Conservation (phyloP, 2,797 vertebrate genomes). For the Scolopax bukidnonensis region DNA sequence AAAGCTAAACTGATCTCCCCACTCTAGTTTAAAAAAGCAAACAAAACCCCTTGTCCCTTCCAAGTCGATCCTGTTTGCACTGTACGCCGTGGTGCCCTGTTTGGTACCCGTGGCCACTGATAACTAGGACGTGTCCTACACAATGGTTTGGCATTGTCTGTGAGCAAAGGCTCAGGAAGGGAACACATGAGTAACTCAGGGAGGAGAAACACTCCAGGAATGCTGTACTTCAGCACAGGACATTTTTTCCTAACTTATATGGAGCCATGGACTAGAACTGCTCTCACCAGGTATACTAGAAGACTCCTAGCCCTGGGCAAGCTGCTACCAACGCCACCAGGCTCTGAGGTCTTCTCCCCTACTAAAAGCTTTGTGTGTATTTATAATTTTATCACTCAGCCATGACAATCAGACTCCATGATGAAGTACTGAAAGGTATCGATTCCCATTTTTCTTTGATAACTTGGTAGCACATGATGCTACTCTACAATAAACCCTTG, state of each 20-base stretch:
- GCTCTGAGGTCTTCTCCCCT: too few species aligned
- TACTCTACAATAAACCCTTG: neutral
- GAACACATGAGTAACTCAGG: rapidly evolving
- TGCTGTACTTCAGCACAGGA: rapidly evolving
- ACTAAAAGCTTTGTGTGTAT: rapidly evolving
- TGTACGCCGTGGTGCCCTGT: rapidly evolving
- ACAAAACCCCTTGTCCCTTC: neutral
- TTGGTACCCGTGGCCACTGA: rapidly evolving
- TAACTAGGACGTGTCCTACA: neutral
- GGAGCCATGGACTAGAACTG: rapidly evolving
- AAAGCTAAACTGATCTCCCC: neutral
- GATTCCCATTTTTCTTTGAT: neutral
- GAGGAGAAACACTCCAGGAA: neutral
- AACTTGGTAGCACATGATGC: rapidly evolving
- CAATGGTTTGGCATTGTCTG: rapidly evolving
- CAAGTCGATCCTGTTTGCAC: rapidly evolving
- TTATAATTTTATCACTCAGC: neutral
- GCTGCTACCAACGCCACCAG: too few species aligned
- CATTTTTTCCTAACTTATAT: rapidly evolving
- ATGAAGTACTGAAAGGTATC: neutral
- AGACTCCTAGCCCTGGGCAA: rapidly evolving
- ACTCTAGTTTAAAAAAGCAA: neutral
- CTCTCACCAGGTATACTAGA: rapidly evolving
- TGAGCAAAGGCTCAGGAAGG: neutral
- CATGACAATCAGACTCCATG: neutral